Evolutionary conservation across 2,888 invertebrate genomes (phyloP).

Genomic region (Oxycera nigricornis): DNA sequence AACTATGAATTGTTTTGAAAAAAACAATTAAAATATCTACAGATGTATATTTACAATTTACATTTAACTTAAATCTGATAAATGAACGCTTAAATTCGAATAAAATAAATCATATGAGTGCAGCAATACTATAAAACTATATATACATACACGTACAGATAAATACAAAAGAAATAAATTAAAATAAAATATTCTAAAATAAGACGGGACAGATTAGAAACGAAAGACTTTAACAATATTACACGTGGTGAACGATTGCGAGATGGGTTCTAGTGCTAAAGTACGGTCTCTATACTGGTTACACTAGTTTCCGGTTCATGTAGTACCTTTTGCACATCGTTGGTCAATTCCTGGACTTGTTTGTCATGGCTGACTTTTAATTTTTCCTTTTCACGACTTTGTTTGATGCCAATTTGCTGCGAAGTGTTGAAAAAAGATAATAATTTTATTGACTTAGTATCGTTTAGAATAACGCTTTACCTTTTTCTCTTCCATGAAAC

Average conservation of each 20-base stretch:
- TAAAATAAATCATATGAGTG: too few relatives aligned
- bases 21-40: too few relatives aligned
- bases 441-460: not conserved
- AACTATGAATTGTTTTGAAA: too few relatives aligned
- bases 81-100: too few relatives aligned
- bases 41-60: too few relatives aligned
- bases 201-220: not conserved
- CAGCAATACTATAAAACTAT: too few relatives aligned
- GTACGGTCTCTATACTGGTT: conserved; percentile 59
- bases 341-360: conserved; percentile 86
- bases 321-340: conserved; percentile 83
- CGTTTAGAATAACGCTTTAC: conserved; percentile 56
- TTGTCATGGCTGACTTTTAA: conserved; percentile 91
- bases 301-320: conserved; percentile 52
- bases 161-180: too few relatives aligned
- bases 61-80: too few relatives aligned
- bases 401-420: conserved; percentile 82
- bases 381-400: conserved; percentile 90
- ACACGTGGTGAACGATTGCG: conserved; percentile 17
- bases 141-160: too few relatives aligned
- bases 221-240: conserved; percentile 8
- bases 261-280: conserved; percentile 51
- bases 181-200: not conserved
- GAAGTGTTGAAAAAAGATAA: conserved; percentile 48
- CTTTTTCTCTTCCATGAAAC: conserved; percentile 95